A percentile compares a stretch with the other conserved stretches of the same genome.
Evolutionary conservation across 2,113 vertebrate genomes (phyloP).

Genomic region (Upupa epops): DNA sequence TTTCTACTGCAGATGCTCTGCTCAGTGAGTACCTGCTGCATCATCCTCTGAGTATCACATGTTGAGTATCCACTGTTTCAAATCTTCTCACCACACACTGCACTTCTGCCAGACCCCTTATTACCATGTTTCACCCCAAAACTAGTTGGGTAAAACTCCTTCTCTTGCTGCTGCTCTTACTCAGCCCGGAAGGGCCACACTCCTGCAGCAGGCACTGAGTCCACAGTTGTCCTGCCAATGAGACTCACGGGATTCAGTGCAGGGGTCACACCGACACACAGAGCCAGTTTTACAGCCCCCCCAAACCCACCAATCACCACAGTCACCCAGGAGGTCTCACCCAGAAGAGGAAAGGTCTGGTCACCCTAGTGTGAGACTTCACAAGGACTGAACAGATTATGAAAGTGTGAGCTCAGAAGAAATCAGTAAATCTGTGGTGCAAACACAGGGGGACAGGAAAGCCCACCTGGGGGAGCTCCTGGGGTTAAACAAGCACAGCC

Average conservation of each 20-base stretch:
- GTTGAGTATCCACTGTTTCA: background rate
- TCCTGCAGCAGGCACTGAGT: background rate
- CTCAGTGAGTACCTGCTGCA: background rate
- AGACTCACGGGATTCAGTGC: background rate
- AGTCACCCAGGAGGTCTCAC: background rate
- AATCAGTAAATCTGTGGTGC: background rate
- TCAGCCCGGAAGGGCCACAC: background rate
- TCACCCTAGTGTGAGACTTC: background rate
- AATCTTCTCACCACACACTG: background rate
- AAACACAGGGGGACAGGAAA: background rate
- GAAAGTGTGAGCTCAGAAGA: background rate
- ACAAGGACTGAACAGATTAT: background rate
- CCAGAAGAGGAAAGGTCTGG: background rate
- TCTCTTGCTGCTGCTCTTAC: background rate
- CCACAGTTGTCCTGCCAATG: rapidly evolving
- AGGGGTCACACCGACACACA: background rate
- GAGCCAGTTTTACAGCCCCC: background rate
- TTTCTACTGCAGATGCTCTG: background rate
- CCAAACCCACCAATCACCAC: background rate
- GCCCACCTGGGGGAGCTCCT: background rate
- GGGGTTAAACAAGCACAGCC: background rate
- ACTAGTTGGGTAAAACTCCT: background rate
- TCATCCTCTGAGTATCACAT: background rate
- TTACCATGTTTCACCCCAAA: background rate
- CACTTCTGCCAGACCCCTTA: background rate